phyloP scores from a whole-genome alignment of 2,888 invertebrate species.

The Willowsia nigromaculata region DNA sequence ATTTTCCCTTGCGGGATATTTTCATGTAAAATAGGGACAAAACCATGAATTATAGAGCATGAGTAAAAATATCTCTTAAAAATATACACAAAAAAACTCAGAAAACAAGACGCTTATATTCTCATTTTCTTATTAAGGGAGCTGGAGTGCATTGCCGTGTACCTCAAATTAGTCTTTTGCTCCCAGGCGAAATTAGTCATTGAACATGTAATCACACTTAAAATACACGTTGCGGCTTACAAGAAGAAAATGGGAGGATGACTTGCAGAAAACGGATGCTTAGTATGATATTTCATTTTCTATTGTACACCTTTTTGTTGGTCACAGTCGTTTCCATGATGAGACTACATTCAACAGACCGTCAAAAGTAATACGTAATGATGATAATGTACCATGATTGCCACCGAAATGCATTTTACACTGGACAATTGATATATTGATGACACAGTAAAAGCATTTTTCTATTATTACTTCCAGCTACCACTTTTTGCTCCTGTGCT shows the following conservation, averaged over 20 bases:
- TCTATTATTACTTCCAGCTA: slow-evolving; percentile 1
- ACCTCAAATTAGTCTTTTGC: slow-evolving; percentile 18
- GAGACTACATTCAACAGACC: not conserved
- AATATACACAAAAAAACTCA: not conserved
- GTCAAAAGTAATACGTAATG: not conserved
- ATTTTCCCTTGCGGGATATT: too few species aligned
- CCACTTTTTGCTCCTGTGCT: slow-evolving; percentile 22
- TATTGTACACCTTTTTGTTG: not conserved
- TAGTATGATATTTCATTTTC: not conserved
- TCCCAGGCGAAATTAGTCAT: slow-evolving; percentile 59
- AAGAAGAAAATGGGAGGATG: slow-evolving; percentile 31
- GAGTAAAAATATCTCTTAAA: not conserved
- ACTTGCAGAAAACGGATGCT: slow-evolving; percentile 29
- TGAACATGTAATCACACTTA: slow-evolving; percentile 60
- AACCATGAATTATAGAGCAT: too few species aligned
- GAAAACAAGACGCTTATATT: not conserved
- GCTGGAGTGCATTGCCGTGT: slow-evolving; percentile 54
- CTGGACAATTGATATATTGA: slow-evolving; percentile 46
- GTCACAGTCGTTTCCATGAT: not conserved
- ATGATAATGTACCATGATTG: not conserved
- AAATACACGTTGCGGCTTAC: not conserved
- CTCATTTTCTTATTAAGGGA: slow-evolving; percentile 43
- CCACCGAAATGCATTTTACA: slow-evolving; percentile 2
- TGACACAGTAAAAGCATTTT: slow-evolving; percentile 43
- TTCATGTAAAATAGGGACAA: too few species aligned